These are phyloP conservation scores for Andrena marginata DNA, from an alignment of 2,888 invertebrate genomes.

Conservation along the genomic window DNA sequence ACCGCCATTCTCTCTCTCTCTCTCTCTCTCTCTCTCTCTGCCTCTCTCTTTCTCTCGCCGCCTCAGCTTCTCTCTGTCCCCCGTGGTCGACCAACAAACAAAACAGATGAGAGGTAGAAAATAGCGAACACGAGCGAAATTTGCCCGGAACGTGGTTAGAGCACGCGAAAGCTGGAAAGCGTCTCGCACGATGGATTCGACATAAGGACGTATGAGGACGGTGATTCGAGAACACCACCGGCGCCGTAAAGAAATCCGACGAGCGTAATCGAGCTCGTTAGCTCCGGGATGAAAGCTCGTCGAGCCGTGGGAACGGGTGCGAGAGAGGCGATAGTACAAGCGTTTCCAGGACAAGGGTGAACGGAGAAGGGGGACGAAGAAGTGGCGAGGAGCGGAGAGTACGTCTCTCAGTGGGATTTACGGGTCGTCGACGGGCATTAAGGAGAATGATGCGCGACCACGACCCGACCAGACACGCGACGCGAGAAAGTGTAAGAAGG, in stretches of 20 bases:
- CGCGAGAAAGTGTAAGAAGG: slow-evolving; percentile 36
- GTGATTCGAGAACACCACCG: slow-evolving; percentile 24
- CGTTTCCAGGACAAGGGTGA: slow-evolving; percentile 7
- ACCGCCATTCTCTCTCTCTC: background rate
- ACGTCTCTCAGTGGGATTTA: slow-evolving; percentile 71
- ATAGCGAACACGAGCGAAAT: background rate
- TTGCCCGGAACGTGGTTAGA: background rate
- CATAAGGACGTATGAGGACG: background rate
- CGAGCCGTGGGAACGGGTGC: slow-evolving; percentile 21
- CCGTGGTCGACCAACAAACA: background rate
- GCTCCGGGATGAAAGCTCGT: slow-evolving; percentile 56
- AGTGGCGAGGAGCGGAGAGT: slow-evolving; percentile 32
- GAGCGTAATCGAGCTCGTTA: slow-evolving; percentile 72
- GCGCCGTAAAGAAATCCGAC: slow-evolving; percentile 61
- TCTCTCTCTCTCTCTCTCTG: background rate
- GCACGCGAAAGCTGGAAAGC: background rate
- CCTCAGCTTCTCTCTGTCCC: background rate
- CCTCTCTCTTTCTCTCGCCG: background rate
- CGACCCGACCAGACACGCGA: slow-evolving; percentile 62
- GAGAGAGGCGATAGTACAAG: slow-evolving; percentile 13
- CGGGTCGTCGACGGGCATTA: slow-evolving; percentile 71
- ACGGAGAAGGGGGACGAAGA: slow-evolving; percentile 26
- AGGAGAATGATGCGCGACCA: slow-evolving; percentile 69
- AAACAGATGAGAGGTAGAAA: background rate
- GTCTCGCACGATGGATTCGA: background rate